Evolutionary conservation across 2,888 invertebrate species (phyloP).

Genomic region (Nycteola revayana): DNA sequence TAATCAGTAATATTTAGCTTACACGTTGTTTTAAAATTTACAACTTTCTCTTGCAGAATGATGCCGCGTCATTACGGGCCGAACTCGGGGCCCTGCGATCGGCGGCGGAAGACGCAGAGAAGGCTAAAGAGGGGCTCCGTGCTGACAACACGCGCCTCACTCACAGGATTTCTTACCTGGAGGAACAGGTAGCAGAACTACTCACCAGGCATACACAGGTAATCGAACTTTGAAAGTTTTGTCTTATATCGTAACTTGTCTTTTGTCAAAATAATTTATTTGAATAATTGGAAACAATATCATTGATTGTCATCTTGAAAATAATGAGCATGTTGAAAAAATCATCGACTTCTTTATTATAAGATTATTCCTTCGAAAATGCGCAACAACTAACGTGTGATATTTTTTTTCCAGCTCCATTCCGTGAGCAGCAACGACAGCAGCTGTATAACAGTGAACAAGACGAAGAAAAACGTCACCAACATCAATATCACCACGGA

Average conservation of each 20-base stretch:
- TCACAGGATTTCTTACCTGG: slow-evolving; percentile 93
- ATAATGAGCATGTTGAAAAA: too few species aligned
- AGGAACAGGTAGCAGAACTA: slow-evolving; percentile 90
- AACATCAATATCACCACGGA: slow-evolving; percentile 87
- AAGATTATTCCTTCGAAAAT: too few species aligned
- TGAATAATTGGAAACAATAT: too few species aligned
- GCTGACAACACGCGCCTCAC: slow-evolving; percentile 92
- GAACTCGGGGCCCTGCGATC: slow-evolving; percentile 83
- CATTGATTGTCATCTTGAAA: too few species aligned
- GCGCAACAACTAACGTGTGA: too few species aligned
- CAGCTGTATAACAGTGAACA: slow-evolving; percentile 79
- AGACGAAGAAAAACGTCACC: slow-evolving; percentile 85
- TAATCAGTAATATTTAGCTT: too few species aligned
- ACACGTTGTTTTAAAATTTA: too few species aligned
- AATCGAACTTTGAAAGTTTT: too few species aligned
- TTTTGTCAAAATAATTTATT: neutral
- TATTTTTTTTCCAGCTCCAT: slow-evolving; percentile 56
- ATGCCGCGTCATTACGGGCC: slow-evolving; percentile 77
- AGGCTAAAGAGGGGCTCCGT: slow-evolving; percentile 84
- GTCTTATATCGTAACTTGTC: too few species aligned
- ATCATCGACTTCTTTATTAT: too few species aligned
- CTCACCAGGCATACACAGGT: slow-evolving; percentile 72
- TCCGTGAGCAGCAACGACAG: slow-evolving; percentile 65
- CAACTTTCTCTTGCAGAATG: too few species aligned
- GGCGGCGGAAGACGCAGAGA: slow-evolving; percentile 84